Base-by-base conservation (phyloP, 2,797 vertebrate genomes). In the Poecile montanus region DNA sequence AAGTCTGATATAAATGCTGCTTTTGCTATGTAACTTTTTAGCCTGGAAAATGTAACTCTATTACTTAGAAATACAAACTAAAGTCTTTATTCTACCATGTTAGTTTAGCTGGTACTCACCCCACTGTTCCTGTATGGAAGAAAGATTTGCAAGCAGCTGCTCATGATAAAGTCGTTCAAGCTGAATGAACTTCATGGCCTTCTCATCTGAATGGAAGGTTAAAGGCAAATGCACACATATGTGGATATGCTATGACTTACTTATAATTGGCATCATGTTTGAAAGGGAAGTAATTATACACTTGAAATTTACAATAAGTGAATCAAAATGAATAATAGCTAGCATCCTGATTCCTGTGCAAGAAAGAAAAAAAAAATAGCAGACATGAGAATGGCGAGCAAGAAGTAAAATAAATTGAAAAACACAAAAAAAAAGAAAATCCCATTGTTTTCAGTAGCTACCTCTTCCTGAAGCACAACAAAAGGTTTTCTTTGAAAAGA, bases 141-240 rank as follows among this genome's bases (percentile, higher is more conserved):
- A 98, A 87, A 99, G 98, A 97, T 99, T 99, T 92, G 98, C 98
- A 88, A 99, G 95, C 58, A 99, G 95, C 79, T 99, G 98, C 94
- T 99, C 98, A 62, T 99, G 99, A 95, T 99, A 99, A 20, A 99
- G 93, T 63, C 98, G 98, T 97, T 99, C 99, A 90, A 99, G 98
- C 58, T 99, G 98, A 96, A 99, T 98, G 93, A 99, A 99, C 89
- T 98, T 98, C 94, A 99, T 97, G 3, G 99, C 99, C 92, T 97
- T 97, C 96, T 99, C 98, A 97, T 99, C 99, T 99, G 96, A 96
- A 93, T 8, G 53, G 61, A 94, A 95, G 58, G 96, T 95, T 96
- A 97, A 96, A 97, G 97, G 95, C 97, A 97, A 97, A 96, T 7
- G 75, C 77, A 95, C 85, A 88, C 30, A 16, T 21, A 88, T 6